Conservation (phyloP, 2,797 vertebrate species). For the Karalla daura region DNA sequence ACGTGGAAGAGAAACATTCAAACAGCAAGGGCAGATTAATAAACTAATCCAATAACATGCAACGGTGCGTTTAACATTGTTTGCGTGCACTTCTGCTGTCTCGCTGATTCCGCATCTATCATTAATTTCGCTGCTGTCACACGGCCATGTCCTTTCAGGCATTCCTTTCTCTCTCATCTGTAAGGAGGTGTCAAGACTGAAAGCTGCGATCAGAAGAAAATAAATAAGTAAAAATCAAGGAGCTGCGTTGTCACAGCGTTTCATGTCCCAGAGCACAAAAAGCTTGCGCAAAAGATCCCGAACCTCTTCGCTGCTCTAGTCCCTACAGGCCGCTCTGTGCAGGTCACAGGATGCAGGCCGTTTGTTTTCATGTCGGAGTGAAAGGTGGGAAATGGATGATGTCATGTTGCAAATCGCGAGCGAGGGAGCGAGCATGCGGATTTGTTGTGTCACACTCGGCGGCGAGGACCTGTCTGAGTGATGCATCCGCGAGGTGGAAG, state of each 20-base stretch:
- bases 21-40: constrained; percentile 7
- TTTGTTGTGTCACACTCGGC: neutral
- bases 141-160: constrained; percentile 10
- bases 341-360: neutral
- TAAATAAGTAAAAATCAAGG: neutral
- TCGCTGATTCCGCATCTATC: constrained; percentile 3
- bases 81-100: neutral
- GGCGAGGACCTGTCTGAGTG: neutral
- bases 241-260: neutral
- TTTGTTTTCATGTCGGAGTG: neutral
- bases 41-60: constrained; percentile 2
- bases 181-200: neutral
- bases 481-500: neutral
- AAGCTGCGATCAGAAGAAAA: neutral
- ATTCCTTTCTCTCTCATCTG: constrained; percentile 16
- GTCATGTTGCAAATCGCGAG: neutral
- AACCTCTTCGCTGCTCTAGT: neutral
- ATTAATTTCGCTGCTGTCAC: constrained; percentile 22
- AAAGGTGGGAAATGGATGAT: neutral
- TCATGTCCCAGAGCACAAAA: neutral
- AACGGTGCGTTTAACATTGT: constrained; percentile 10
- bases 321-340: neutral
- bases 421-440: neutral
- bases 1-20: neutral
- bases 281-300: too few relatives aligned